Evolutionary conservation across 92 coral and sea anemone species (phyloP).

Genomic region (Porites evermanni): DNA sequence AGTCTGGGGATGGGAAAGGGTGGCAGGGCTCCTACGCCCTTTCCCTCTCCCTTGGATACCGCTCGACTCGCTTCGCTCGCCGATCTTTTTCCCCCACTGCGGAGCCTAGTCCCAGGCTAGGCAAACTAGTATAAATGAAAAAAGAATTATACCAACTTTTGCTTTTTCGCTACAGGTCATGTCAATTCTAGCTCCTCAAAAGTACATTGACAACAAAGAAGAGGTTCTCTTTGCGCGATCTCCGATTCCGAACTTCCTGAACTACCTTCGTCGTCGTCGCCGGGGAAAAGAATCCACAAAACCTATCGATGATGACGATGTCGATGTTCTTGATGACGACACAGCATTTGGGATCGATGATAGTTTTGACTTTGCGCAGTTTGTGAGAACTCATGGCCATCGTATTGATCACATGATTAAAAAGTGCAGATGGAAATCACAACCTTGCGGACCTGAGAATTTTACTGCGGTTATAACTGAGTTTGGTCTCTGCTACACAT

Average conservation of each 20-base stretch:
- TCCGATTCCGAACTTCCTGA: conserved; percentile 93
- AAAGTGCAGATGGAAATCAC: conserved; percentile 96
- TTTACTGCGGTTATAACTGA: conserved; percentile 98
- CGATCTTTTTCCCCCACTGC: no score
- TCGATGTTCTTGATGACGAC: conserved; percentile 83
- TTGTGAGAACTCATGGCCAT: conserved; percentile 98
- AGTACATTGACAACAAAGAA: conserved; percentile 93
- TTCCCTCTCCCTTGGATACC: no score
- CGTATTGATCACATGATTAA: conserved; percentile 99
- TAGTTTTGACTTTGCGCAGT: conserved; percentile 93
- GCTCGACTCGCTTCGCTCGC: no score
- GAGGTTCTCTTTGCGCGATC: conserved; percentile 96
- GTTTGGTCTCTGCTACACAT: conserved; percentile 96
- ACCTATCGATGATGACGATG: conserved; percentile 76
- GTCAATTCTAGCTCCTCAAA: conserved; percentile 97
- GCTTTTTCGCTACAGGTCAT: conserved; percentile 67
- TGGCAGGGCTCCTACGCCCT: no score
- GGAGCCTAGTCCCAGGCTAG: no score
- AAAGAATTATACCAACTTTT: background rate
- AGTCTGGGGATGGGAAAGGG: no score
- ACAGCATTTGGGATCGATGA: conserved; percentile 85
- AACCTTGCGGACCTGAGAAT: conserved; percentile 98
- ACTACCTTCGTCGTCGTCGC: conserved; percentile 80
- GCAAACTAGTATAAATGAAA: no score
- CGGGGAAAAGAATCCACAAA: conserved; percentile 59